phyloP scores from a whole-genome alignment of 1,140 invertebrate species.

The Rhagoletis zephyria region DNA sequence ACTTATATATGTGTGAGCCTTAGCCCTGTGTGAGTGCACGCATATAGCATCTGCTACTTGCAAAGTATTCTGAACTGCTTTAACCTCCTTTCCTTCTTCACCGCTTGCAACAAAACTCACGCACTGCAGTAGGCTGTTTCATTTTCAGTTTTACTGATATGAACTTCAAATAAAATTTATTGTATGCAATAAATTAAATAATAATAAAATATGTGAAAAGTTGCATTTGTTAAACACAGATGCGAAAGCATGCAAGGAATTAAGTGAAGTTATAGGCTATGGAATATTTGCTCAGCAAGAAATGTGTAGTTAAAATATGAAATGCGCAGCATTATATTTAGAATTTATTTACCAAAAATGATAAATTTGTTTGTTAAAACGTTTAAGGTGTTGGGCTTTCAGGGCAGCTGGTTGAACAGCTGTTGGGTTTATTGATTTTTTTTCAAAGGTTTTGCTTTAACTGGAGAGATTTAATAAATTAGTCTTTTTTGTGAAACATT shows the following conservation, averaged over 20 bases:
- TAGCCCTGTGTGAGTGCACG: background rate
- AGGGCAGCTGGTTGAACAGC: background rate
- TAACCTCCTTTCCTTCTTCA: background rate
- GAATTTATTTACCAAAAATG: background rate
- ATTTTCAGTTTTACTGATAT: background rate
- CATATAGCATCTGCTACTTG: background rate
- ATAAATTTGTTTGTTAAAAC: background rate
- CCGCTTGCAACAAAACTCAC: background rate
- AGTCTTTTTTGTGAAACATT: no score
- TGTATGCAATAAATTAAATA: constrained; percentile 29
- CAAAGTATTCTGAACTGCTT: background rate
- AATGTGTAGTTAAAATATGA: background rate
- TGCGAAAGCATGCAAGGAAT: background rate
- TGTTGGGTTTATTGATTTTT: background rate
- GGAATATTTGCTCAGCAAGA: background rate
- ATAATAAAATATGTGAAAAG: background rate
- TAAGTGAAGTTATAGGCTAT: background rate
- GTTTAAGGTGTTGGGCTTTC: background rate
- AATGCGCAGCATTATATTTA: background rate
- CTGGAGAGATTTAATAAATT: no score
- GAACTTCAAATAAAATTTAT: constrained; percentile 42
- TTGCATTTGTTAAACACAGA: background rate
- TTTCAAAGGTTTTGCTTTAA: background rate
- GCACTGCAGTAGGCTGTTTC: background rate
- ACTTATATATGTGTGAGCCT: background rate